Evolutionary conservation across 2,113 vertebrate genomes (phyloP).

Genomic region (Camelus bactrianus): DNA sequence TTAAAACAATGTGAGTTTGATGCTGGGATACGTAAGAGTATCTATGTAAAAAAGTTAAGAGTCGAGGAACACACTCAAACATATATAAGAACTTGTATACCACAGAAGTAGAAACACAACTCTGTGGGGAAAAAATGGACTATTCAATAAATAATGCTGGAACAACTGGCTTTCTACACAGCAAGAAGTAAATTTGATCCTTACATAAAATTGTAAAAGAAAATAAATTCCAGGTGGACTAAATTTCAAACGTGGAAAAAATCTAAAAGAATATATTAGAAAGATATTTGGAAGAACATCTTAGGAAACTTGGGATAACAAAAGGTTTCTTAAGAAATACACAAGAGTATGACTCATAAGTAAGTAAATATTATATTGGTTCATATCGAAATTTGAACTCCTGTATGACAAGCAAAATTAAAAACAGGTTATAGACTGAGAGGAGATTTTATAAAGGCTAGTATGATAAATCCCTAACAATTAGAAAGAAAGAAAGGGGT

Average conservation of each 20-base stretch:
- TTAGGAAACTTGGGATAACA: neutral
- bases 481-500: neutral
- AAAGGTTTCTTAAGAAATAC: neutral
- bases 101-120: neutral
- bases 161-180: neutral
- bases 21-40: neutral
- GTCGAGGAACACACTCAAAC: neutral
- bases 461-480: neutral
- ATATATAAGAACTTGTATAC: neutral
- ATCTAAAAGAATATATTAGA: neutral
- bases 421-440: neutral
- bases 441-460: neutral
- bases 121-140: neutral
- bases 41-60: neutral
- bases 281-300: neutral
- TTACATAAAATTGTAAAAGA: neutral
- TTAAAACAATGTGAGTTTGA: neutral
- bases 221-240: slow-evolving; percentile 33
- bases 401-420: neutral
- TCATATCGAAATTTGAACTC: neutral
- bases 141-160: neutral
- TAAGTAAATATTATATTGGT: neutral
- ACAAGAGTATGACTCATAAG: neutral
- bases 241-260: slow-evolving; percentile 30
- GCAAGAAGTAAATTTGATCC: neutral